These are phyloP conservation scores for Bathybates hornii DNA, from an alignment of 2,113 vertebrate species.

Conservation along the genomic window DNA sequence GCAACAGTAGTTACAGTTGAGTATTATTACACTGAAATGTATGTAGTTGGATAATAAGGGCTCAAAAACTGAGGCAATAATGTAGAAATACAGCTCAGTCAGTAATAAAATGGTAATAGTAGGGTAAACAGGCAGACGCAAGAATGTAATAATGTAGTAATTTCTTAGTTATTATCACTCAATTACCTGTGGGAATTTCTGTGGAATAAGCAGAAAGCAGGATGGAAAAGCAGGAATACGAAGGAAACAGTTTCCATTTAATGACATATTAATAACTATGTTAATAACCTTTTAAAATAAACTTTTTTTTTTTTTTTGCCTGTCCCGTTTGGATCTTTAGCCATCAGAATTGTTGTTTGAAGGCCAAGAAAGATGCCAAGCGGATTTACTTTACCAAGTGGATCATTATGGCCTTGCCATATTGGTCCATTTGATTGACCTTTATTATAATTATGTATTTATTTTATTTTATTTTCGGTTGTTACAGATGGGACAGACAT, in stretches of 20 bases:
- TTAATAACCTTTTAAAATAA: not conserved
- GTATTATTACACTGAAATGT: too few relatives aligned
- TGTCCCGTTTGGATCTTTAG: not conserved
- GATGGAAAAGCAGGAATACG: not conserved
- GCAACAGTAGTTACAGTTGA: too few relatives aligned
- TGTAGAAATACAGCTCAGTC: too few relatives aligned
- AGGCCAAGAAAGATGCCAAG: not conserved
- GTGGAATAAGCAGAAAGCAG: not conserved
- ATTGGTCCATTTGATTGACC: too few relatives aligned
- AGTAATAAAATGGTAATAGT: too few relatives aligned
- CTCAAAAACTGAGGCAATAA: too few relatives aligned
- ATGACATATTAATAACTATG: not conserved
- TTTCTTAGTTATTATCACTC: not conserved
- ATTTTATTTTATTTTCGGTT: too few relatives aligned
- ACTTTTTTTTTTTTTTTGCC: not conserved
- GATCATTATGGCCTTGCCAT: too few relatives aligned
- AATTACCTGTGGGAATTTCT: not conserved
- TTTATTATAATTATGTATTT: too few relatives aligned
- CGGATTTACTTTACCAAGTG: too few relatives aligned
- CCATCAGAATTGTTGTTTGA: not conserved
- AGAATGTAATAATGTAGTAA: not conserved
- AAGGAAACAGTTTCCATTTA: not conserved
- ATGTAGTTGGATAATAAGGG: too few relatives aligned
- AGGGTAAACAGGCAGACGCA: not conserved
- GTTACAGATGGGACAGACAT: too few relatives aligned